phyloP scores from a whole-genome alignment of 2,797 vertebrate genomes.

The Pseudopleuronectes americanus region DNA sequence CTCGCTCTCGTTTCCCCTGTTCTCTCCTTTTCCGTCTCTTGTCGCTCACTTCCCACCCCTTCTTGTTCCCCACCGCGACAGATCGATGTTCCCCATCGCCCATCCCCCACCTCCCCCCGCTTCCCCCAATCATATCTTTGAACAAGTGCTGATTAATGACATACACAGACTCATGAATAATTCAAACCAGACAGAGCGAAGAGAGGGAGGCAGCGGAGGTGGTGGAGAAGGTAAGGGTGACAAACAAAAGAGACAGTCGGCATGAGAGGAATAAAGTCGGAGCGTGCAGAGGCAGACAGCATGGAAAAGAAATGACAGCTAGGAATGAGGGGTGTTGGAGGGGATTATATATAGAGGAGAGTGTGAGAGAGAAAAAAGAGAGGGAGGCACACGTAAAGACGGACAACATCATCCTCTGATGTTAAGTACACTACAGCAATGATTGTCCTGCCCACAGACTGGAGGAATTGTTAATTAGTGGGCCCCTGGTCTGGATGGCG shows the following conservation, averaged over 20 bases:
- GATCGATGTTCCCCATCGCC: conserved; percentile 56
- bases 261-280: conserved; percentile 47
- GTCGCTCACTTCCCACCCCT: conserved; percentile 30
- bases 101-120: conserved; percentile 37
- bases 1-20: conserved; percentile 14
- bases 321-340: conserved; percentile 53
- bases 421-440: conserved; percentile 1
- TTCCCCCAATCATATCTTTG: conserved; percentile 79
- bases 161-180: conserved; percentile 85
- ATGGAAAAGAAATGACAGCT: conserved; percentile 52
- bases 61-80: conserved; percentile 51
- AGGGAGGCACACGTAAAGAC: conserved; percentile 14
- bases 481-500: conserved; percentile 41
- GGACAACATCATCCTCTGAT: conserved; percentile 9
- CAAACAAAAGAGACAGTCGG: conserved; percentile 48
- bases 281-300: conserved; percentile 40
- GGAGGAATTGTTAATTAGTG: conserved; percentile 53
- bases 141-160: conserved; percentile 86
- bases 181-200: conserved; percentile 70
- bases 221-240: conserved; percentile 27
- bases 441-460: conserved; percentile 22
- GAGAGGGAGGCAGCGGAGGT: conserved; percentile 25
- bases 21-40: background rate
- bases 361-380: conserved; percentile 17
- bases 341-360: conserved; percentile 50